Evolutionary conservation across 2,113 vertebrate genomes (phyloP).

Genomic region (Progne subis): DNA sequence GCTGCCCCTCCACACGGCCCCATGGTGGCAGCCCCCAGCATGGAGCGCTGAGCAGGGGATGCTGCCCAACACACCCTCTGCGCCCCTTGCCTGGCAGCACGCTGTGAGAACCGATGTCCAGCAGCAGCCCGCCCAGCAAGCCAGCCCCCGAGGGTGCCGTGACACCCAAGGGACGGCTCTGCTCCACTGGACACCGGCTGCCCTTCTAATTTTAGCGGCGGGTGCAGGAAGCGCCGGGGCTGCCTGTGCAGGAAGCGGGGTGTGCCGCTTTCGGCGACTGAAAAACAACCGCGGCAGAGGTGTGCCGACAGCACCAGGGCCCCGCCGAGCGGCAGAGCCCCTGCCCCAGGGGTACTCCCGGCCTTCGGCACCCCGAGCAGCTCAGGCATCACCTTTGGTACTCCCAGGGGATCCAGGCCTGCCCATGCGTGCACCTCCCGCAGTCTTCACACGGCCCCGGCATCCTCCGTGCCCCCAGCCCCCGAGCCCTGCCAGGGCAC

Average conservation of each 20-base stretch:
- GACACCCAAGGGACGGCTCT: not conserved
- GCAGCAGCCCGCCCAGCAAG: not conserved
- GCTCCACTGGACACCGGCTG: not conserved
- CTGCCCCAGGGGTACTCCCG: accelerated
- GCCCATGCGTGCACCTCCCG: accelerated
- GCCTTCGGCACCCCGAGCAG: not conserved
- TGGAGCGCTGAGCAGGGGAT: not conserved
- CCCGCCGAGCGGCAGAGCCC: not conserved
- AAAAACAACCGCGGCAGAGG: not conserved
- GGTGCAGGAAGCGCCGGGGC: not conserved
- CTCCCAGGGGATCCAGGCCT: not conserved
- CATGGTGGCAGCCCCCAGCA: not conserved
- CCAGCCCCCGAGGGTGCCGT: not conserved
- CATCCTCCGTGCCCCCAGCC: not conserved
- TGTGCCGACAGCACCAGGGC: not conserved
- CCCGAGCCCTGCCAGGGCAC: not conserved
- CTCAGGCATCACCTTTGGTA: not conserved
- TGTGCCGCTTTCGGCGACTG: not conserved
- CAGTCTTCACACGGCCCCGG: accelerated
- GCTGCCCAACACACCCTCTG: accelerated
- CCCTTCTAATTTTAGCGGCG: not conserved
- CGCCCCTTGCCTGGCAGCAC: not conserved
- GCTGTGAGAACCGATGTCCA: accelerated
- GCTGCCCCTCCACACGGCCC: not conserved
- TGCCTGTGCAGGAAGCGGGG: slow-evolving; percentile 19